Percentiles rank a stretch among this genome's conserved stretches.
Evolutionary conservation across 1,140 invertebrate species (phyloP).

Genomic region (Dreissena polymorpha): DNA sequence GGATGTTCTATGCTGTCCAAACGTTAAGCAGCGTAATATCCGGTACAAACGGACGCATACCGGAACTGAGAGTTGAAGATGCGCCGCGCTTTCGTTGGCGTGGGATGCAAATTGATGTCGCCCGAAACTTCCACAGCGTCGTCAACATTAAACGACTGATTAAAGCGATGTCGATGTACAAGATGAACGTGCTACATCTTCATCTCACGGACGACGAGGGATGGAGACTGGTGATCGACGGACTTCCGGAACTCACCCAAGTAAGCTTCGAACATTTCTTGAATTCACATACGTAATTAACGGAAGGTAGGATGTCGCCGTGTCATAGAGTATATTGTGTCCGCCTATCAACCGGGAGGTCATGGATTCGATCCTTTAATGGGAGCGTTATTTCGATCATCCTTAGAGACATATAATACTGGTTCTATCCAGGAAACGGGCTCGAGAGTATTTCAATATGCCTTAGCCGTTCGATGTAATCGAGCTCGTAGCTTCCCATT

Average conservation of each 20-base stretch:
- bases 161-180: constrained; percentile 76
- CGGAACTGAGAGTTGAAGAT: constrained; percentile 61
- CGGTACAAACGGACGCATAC: constrained; percentile 47
- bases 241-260: constrained; percentile 74
- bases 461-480: too few relatives aligned
- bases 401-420: too few relatives aligned
- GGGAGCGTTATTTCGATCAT: too few relatives aligned
- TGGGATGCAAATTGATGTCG: constrained; percentile 74
- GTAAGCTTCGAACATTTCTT: constrained; percentile 48
- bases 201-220: constrained; percentile 78
- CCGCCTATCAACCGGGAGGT: too few relatives aligned
- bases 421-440: too few relatives aligned
- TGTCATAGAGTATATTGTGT: too few relatives aligned
- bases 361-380: too few relatives aligned
- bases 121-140: constrained; percentile 72
- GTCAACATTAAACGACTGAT: constrained; percentile 66
- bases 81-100: constrained; percentile 73
- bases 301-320: too few relatives aligned
- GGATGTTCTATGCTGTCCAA: constrained; percentile 70
- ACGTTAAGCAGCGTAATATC: constrained; percentile 62
- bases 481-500: too few relatives aligned
- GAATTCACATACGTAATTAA: too few relatives aligned
- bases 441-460: too few relatives aligned
- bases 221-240: constrained; percentile 75
- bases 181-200: constrained; percentile 76